Conservation (phyloP, 2,113 vertebrate genomes). For the Lampris megalopsis region DNA sequence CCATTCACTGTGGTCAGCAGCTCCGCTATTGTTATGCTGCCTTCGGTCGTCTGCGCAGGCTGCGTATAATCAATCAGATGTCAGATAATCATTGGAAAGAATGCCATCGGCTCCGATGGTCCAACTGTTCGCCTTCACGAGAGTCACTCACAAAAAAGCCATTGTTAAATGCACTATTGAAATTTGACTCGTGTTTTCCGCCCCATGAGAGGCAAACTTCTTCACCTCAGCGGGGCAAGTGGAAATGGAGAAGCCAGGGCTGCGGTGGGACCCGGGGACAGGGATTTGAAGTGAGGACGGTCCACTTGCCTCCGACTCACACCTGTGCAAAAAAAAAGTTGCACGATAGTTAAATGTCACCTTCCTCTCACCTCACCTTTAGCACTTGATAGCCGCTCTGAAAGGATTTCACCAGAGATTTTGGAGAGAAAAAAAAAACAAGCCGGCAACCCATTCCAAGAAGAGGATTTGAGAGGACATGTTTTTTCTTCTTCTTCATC, state of each 20-base stretch:
- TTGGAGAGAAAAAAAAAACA: constrained; percentile 27
- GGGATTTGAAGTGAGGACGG: constrained; percentile 21
- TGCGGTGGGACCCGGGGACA: constrained; percentile 13
- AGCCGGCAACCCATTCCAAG: constrained; percentile 36
- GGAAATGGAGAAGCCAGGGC: neutral
- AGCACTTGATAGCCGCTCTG: constrained; percentile 43
- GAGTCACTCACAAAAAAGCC: constrained; percentile 61
- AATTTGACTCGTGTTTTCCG: constrained; percentile 54
- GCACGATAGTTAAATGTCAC: constrained; percentile 44
- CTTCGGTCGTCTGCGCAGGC: constrained; percentile 8
- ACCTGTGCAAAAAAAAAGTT: constrained; percentile 16
- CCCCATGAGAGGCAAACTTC: constrained; percentile 25
- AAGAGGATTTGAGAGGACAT: constrained; percentile 35
- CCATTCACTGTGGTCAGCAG: neutral
- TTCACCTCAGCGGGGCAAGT: constrained; percentile 9
- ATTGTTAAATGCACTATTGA: constrained; percentile 63
- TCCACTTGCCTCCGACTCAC: constrained; percentile 9
- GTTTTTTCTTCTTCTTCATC: neutral
- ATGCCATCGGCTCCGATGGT: neutral
- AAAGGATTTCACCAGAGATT: constrained; percentile 38
- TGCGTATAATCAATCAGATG: constrained; percentile 4
- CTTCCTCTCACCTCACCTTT: constrained; percentile 33
- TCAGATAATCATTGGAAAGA: neutral
- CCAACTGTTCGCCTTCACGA: constrained; percentile 19
- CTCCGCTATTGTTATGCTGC: constrained; percentile 35